Evolutionary conservation across 1,140 invertebrate species (phyloP), one percentile per base, ranked within the genome.

Genomic region (Proctacanthus coquilletti): DNA sequence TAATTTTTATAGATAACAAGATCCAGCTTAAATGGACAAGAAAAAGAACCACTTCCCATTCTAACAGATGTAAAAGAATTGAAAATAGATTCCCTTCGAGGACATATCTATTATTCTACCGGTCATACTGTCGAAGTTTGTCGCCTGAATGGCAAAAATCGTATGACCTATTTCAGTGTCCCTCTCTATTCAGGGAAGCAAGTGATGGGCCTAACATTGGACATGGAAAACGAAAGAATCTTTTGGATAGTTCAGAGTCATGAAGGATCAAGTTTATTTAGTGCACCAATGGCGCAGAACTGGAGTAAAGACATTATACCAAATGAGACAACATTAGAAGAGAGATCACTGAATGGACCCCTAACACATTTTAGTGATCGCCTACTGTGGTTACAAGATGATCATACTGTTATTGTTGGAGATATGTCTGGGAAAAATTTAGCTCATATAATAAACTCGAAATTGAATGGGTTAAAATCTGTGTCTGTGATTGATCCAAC

Each of bases 71-170:
- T 82, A 4, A 77, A 80, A 49, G 79, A 85, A 48, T 56, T 93
- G 13, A 74, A 77, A 14, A 73, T 93, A 17, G 88, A 95, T 55
- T 75, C 85, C 0, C 45, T 78, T 3, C 72, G 75, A 44, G 88
- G 83, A 1, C 77, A 79, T 44, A 65, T 95, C 14, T 89, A 92
- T 50, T 95, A 87, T 80, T 81, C 82, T 6, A 93, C 87, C 0
- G 74, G 74, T 0, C 75, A 84, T 42, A 75, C 79, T 0, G 71
- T 95, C 0, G 80, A 86, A 61, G 75, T 78, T 21, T 73, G 82
- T 0, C 65, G 74, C 29, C 61, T 89, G 0, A 87, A 86, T 59
- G 87, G 83, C 0, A 76, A 76, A 44, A 73, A 84, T 38, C 70
- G 73, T 45, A 66, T 73, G 31, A 69, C 72, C 23, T 82, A 86